Percentiles rank a stretch among this genome's conserved stretches.
phyloP scores from a whole-genome alignment of 1,140 invertebrate genomes.

The Harpegnathos saltator region DNA sequence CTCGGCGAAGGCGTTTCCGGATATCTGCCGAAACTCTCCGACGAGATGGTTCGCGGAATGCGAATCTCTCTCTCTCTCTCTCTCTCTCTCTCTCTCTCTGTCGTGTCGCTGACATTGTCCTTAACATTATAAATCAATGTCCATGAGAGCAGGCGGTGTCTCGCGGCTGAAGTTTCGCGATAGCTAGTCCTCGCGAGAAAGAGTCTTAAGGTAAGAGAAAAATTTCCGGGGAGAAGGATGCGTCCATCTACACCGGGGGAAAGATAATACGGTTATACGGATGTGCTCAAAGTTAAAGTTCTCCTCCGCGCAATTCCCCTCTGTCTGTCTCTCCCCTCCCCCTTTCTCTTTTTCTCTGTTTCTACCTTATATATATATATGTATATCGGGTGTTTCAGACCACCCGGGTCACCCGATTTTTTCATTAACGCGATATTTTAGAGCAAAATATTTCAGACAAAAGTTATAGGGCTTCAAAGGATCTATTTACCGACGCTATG shows the following conservation, averaged over 20 bases:
- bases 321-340: no score
- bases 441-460: no score
- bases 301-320: neutral
- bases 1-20: no score
- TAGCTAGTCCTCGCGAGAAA: neutral
- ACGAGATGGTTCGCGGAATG: no score
- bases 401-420: no score
- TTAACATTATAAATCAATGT: constrained; percentile 6
- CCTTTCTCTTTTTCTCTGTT: neutral
- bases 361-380: no score
- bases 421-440: no score
- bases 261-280: constrained; percentile 38
- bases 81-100: no score
- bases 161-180: constrained; percentile 19
- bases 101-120: neutral
- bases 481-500: no score
- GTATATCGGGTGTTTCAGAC: no score
- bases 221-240: constrained; percentile 25
- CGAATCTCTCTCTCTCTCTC: neutral
- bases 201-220: constrained; percentile 9
- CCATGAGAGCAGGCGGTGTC: neutral
- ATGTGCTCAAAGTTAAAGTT: constrained; percentile 10
- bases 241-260: neutral
- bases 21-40: no score
- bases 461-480: no score